Conservation (phyloP, 2,888 invertebrate genomes). For the Ethmia dodecea region DNA sequence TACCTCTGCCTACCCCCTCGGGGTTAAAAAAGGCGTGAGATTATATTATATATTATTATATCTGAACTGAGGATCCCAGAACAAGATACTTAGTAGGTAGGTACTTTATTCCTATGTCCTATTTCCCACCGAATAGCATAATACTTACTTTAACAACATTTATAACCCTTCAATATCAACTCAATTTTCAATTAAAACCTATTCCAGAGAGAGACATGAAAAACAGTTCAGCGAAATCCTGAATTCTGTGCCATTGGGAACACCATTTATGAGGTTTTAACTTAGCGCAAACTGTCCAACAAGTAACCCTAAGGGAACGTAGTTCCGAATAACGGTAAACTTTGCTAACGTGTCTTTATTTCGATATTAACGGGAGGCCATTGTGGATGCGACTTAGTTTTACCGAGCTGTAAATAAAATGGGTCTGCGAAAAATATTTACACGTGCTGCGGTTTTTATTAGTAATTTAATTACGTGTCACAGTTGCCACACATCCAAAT, state of each 20-base stretch:
- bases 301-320: slow-evolving; percentile 42
- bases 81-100: too few relatives aligned
- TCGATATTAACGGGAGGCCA: slow-evolving; percentile 42
- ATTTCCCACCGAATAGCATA: slow-evolving; percentile 1
- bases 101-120: too few relatives aligned
- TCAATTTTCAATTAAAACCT: slow-evolving; percentile 8
- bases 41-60: too few relatives aligned
- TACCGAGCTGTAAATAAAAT: too few relatives aligned
- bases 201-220: slow-evolving; percentile 32
- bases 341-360: slow-evolving; percentile 56
- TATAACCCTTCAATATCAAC: slow-evolving; percentile 1
- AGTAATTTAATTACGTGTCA: too few relatives aligned
- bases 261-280: slow-evolving; percentile 64
- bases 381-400: slow-evolving; percentile 19
- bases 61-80: too few relatives aligned
- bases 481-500: too few relatives aligned
- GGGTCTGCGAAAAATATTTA: too few relatives aligned
- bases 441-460: too few relatives aligned
- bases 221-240: slow-evolving; percentile 45
- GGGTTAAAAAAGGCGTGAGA: too few relatives aligned
- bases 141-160: not conserved
- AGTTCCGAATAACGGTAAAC: slow-evolving; percentile 48
- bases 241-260: slow-evolving; percentile 44
- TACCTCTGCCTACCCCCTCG: too few relatives aligned
- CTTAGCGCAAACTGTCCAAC: slow-evolving; percentile 64